Base-by-base conservation (phyloP, 2,888 invertebrate genomes). In the Oxystoma pomonae region DNA sequence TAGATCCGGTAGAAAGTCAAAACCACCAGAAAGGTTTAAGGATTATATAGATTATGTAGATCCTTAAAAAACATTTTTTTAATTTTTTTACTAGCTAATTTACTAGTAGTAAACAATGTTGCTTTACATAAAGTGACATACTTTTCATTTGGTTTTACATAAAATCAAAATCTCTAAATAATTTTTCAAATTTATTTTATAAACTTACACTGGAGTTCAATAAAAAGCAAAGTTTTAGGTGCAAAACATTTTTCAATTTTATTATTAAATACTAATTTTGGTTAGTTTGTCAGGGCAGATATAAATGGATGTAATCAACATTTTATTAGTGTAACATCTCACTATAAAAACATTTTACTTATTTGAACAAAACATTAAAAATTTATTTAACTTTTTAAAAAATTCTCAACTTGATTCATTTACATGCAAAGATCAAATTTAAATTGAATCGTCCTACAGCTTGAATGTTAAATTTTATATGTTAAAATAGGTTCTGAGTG, bases 1-100 rank as follows among this genome's bases (percentile, higher is more conserved):
- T n/a, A n/a, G n/a, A n/a, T n/a, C n/a, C n/a, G n/a, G n/a, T n/a
- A 50, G n/a, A 50, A 50, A 50, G 50, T 50, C 12, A 50, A 50
- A 50, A 50, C 50, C 50, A 50, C 50, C 50, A 50, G 50, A 50
- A n/a, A 50, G 50, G n/a, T 50, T 50, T 50, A 50, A 50, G n/a
- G 9, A 50, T 50, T 50, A 50, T 12, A 12, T 50, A 50, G n/a
- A 50, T 50, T 50, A 50, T n/a, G n/a, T n/a, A n/a, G n/a, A n/a
- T n/a, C n/a, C n/a, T n/a, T n/a, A n/a, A n/a, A n/a, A n/a, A n/a
- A 50, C n/a, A 12, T 50, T 50, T 50, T n/a, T n/a, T n/a, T n/a
- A 12, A 12, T 50, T 50, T 50, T 50, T 9, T 12, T 50, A 50
- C 50, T 50, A 50, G 50, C 12, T 12, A 50, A 50, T 50, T 50